Base-by-base conservation (phyloP, 2,113 vertebrate genomes). In the Tragelaphus scriptus region DNA sequence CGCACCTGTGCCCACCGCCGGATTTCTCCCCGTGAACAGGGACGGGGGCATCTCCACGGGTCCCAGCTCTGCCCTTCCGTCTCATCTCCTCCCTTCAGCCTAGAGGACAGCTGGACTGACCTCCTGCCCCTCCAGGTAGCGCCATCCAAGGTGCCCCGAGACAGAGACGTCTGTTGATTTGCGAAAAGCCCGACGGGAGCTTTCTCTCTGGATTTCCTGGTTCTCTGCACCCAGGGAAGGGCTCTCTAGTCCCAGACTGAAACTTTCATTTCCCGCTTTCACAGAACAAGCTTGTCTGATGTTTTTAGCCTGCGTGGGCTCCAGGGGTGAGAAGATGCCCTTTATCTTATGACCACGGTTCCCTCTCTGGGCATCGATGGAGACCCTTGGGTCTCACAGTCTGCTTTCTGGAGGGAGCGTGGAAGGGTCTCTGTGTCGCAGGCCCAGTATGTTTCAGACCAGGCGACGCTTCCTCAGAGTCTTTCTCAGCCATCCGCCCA, bases 101-200 rank as follows among this genome's bases (percentile, higher is more conserved):
- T 44, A 7, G 0, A 11, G 51, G 26, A 15, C 3, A 6, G n/a
- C 65, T 32, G 19, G 44, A 53, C 53, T 11, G 44, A 1, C 32
- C 40, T 55, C 84, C 65, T 1, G 0, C 14, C 1, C 40, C 32
- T 47, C 8, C 7, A 23, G 1, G 47, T 13, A 6, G 8, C 2
- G 0, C 17, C 6, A 0, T 36, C 17, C 3, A 0, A 4, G n/a
- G 51, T 19, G 61, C 93, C 47, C 0, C 19, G 3, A 15, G 6
- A 40, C 40, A 19, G 55, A 36, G 32, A 49, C 25, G 1, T 16
- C 12, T 75, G 25, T 17, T 19, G 0, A n/a, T 26, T 6, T 28
- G 4, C 23, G 56, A 19, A 19, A 61, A 58, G 55, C 71, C 17
- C 53, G 17, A 3, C 1, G 0, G 65, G 36, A 58, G 71, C 6